These are phyloP conservation scores for Zaprionus nigranus DNA, from an alignment of 1,140 invertebrate genomes.

Conservation along the genomic window DNA sequence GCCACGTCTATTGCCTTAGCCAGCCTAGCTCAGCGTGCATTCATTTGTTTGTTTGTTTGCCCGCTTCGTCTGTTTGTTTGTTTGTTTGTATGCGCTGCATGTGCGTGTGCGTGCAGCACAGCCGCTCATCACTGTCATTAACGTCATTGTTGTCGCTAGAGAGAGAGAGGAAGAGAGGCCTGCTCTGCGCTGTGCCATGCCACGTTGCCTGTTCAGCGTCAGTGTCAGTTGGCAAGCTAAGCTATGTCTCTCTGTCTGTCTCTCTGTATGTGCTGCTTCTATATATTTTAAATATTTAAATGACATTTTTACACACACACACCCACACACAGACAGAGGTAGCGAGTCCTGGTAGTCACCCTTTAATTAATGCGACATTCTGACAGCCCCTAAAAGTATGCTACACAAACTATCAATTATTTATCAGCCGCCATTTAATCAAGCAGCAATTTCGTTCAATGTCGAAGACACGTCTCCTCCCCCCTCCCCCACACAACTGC, in stretches of 20 bases:
- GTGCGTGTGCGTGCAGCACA: slow-evolving; percentile 61
- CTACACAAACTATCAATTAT: slow-evolving; percentile 66
- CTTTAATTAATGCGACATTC: slow-evolving; percentile 51
- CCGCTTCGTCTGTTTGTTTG: slow-evolving; percentile 15
- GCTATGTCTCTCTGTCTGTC: not conserved
- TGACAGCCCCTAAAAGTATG: slow-evolving; percentile 33
- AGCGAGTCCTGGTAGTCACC: not conserved
- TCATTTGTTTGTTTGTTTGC: slow-evolving; percentile 66
- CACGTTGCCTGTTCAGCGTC: slow-evolving; percentile 30
- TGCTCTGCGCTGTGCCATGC: not conserved
- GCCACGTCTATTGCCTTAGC: slow-evolving; percentile 27
- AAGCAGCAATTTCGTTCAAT: slow-evolving; percentile 54
- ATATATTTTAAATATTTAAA: slow-evolving; percentile 75
- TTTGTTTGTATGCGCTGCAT: slow-evolving; percentile 46
- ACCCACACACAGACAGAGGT: not conserved
- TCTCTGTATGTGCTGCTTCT: slow-evolving; percentile 9
- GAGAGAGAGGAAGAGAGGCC: not conserved
- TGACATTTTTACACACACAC: slow-evolving; percentile 54
- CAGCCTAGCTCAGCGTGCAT: slow-evolving; percentile 52
- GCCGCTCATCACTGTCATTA: slow-evolving; percentile 79
- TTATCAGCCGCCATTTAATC: slow-evolving; percentile 74
- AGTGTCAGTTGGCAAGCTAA: slow-evolving; percentile 27
- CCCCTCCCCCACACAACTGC: not conserved
- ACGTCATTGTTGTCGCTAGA: slow-evolving; percentile 65
- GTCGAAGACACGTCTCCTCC: not conserved